Conservation (phyloP, 2,113 vertebrate genomes). For the Campylomormyrus tamandua region DNA sequence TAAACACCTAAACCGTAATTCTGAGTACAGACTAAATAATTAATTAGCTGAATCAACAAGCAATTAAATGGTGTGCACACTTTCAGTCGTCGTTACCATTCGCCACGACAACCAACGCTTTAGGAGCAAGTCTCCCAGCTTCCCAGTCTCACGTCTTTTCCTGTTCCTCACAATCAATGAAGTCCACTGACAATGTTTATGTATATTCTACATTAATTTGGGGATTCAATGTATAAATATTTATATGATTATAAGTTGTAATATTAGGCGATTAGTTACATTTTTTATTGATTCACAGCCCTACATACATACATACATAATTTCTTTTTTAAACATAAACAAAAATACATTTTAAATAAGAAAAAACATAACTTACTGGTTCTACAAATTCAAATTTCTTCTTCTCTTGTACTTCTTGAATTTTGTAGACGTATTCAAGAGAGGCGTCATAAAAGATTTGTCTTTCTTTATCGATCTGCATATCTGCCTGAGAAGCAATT, state of each 20-base stretch:
- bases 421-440: constrained; percentile 95
- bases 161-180: background rate
- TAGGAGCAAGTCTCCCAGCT: too few relatives aligned
- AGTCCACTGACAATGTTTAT: background rate
- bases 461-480: constrained; percentile 85
- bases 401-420: constrained; percentile 97
- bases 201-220: background rate
- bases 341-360: background rate
- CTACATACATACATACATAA: background rate
- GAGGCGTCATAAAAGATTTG: constrained; percentile 95
- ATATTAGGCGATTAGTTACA: background rate
- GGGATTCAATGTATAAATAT: background rate
- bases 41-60: background rate
- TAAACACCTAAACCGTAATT: background rate
- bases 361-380: constrained; percentile 65
- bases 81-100: background rate
- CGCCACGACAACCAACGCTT: background rate
- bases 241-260: background rate
- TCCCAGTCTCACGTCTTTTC: background rate
- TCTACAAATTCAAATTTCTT: constrained; percentile 99
- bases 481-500: constrained; percentile 75
- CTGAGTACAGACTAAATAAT: background rate
- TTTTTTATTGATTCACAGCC: background rate
- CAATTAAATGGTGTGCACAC: background rate
- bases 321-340: background rate